Base-by-base conservation (phyloP, 2,797 vertebrate genomes). In the Poecile montanus region DNA sequence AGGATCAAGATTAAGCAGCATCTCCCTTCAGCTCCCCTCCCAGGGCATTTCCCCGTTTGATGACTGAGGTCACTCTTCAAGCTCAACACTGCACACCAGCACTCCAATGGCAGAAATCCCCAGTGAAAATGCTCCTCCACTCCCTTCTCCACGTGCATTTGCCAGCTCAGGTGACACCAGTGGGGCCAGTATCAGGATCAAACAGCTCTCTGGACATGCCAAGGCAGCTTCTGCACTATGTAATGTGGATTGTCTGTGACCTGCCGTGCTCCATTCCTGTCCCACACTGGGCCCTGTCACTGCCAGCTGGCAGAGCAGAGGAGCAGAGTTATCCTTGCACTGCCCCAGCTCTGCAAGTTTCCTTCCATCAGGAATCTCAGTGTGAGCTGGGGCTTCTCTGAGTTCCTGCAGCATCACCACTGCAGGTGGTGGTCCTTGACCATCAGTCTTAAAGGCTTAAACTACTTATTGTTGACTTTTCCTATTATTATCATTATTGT, bases 181-280 rank as follows among this genome's bases (percentile, higher is more conserved):
- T 6, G 44, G 79, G 51, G 32, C 30, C 9, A 5, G 42, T 7
- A 18, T 3, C 0, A 0, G 26, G 20, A 38, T n/a, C 67, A 40
- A 53, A 21, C 19, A 17, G 22, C 23, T 45, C 38, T 68, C 13
- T 19, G 42, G 32, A 32, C 1, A 1, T 18, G 50, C 45, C 53
- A 30, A 2, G 0, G 40, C 71, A 44, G 13, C 11, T 45, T 78
- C 10, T 14, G n/a, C 25, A 5, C 0, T 1, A 6, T 4, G 10
- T 32, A 8, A 6, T 36, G 1, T 0, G 0, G 32, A 10, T 8
- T 0, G 1, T 48, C 26, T 16, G n/a, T 36, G 63, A 44, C 48
- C 25, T 30, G 27, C 51, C 0, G 0, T 11, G 3, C 34, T 61
- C 47, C 26, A 13, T 11, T 74, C 7, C 29, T 14, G 3, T 32